These are phyloP conservation scores for Luperina testacea DNA, from an alignment of 2,888 invertebrate genomes.

Conservation along the genomic window DNA sequence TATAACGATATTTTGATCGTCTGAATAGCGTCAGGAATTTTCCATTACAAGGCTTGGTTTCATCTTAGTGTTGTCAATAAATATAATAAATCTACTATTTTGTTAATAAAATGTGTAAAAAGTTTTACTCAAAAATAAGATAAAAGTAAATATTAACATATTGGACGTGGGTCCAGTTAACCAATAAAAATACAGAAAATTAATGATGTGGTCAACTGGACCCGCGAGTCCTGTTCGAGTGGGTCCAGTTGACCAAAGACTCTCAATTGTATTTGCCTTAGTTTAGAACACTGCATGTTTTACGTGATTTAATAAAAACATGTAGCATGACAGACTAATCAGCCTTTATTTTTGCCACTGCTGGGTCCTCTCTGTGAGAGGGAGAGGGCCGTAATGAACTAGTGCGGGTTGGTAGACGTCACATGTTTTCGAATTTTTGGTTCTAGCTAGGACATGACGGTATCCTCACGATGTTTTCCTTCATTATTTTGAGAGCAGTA, in stretches of 20 bases:
- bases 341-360: background rate
- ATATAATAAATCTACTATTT: background rate
- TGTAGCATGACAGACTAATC: no score
- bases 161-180: no score
- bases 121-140: background rate
- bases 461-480: background rate
- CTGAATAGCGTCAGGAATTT: constrained; percentile 7
- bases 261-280: background rate
- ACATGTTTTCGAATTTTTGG: background rate
- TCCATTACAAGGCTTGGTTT: background rate
- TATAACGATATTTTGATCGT: background rate
- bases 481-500: background rate
- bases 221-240: no score
- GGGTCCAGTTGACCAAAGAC: no score
- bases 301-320: background rate
- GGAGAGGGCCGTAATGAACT: background rate
- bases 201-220: no score
- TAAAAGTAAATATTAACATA: background rate
- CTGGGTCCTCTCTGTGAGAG: background rate
- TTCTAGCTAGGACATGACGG: background rate
- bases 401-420: background rate
- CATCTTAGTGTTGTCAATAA: background rate
- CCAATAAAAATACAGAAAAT: no score
- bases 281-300: background rate
- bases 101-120: background rate